Evolutionary conservation across 2,888 invertebrate species (phyloP), one percentile per base, ranked within the genome.

Genomic region (Diaperis boleti): DNA sequence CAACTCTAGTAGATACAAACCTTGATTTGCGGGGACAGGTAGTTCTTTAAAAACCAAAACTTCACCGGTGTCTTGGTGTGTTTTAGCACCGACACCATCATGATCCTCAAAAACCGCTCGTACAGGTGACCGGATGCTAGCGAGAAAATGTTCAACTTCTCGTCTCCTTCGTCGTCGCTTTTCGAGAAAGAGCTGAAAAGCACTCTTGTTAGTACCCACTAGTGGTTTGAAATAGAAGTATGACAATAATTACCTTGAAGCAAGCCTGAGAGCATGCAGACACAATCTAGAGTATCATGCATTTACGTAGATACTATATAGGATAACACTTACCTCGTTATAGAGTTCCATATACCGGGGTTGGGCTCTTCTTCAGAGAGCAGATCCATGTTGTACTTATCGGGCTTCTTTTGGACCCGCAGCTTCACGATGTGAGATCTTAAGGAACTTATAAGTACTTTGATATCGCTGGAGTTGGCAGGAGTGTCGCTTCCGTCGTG

Each of bases 41-140:
- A 99, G 83, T 99, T 99, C 83, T 99, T 99, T 67, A 99, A 85
- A 81, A 99, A 98, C 99, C 99, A 99, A 84, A 99, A 99, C 81
- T 99, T 99, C 22, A 99, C 98, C 0, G 94, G 93, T 0, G 92
- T 92, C 82, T 96, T 94, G 4, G 99, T 98, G 77, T 98, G 89
- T 79, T 98, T 98, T 64, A 97, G 84, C 2, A 98, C 94, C 49
- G 96, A 96, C 66, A 98, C 80, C 97, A 99, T 99, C 99, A 99
- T 99, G 71, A 99, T 98, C 64, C 97, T 90, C 11, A 98, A 81
- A 79, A 98, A 92, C 70, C 99, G 84, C 83, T 99, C 99, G 81
- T 99, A 99, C 62, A 99, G 84, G 84, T 99, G 99, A 2, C 99
- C 99, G 0, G 98, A 98, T 0, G 99, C 99, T 7, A 99, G 86